These are phyloP conservation scores for Monomorium pharaonis DNA, from an alignment of 1,140 invertebrate species.

Conservation along the genomic window DNA sequence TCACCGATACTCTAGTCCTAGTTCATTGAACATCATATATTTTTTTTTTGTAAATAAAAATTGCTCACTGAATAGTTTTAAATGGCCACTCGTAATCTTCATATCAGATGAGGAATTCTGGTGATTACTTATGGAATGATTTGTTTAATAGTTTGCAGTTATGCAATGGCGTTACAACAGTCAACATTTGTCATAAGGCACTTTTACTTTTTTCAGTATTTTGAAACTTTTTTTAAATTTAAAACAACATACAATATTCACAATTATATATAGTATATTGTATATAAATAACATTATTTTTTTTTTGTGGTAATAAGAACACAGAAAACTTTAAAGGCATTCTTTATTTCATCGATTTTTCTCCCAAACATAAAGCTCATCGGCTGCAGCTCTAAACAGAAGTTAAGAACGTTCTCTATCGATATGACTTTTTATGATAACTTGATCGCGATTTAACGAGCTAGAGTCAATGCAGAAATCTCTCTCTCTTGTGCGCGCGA, in stretches of 20 bases:
- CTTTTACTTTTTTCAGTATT: too few species aligned
- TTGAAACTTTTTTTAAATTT: too few species aligned
- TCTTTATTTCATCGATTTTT: neutral
- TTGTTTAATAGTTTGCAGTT: too few species aligned
- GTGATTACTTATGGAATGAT: too few species aligned
- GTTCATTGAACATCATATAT: neutral
- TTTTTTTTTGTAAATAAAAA: neutral
- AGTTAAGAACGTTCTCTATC: neutral
- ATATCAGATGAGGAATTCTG: too few species aligned
- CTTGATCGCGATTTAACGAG: constrained; percentile 29
- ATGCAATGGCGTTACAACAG: too few species aligned
- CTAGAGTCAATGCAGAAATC: neutral
- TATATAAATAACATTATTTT: neutral
- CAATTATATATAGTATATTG: neutral
- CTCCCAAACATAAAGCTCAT: neutral
- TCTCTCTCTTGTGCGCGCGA: constrained; percentile 6
- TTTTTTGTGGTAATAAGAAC: neutral
- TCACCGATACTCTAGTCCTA: neutral
- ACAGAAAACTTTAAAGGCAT: neutral
- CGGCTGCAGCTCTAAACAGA: neutral
- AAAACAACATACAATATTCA: neutral
- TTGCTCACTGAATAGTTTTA: too few species aligned
- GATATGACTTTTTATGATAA: constrained; percentile 11
- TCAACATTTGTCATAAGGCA: too few species aligned
- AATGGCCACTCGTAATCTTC: too few species aligned